Conservation (phyloP, 2,797 vertebrate genomes). For the Anguilla obscura region DNA sequence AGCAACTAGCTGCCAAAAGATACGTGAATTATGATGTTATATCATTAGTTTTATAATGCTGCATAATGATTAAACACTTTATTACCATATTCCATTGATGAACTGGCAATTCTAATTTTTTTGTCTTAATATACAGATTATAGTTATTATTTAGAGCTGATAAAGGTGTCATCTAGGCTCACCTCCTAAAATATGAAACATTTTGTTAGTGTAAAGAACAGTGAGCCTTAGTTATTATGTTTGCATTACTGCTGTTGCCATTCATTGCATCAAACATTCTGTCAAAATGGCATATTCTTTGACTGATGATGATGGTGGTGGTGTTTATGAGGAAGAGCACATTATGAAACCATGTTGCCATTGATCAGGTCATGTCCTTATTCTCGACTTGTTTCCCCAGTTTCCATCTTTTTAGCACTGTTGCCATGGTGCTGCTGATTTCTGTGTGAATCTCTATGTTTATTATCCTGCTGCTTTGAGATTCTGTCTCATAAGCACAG, state of each 20-base stretch:
- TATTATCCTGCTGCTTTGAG: slow-evolving; percentile 8
- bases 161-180: background rate
- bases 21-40: background rate
- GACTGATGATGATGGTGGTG: background rate
- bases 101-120: background rate
- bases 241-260: background rate
- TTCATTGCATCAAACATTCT: background rate
- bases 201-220: background rate
- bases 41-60: background rate
- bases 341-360: background rate
- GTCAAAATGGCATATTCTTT: background rate
- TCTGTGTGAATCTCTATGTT: slow-evolving; percentile 1
- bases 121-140: background rate
- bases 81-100: background rate
- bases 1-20: too few relatives aligned
- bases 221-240: background rate
- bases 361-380: background rate
- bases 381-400: background rate
- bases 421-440: slow-evolving; percentile 26
- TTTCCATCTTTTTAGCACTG: slow-evolving; percentile 9
- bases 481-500: background rate
- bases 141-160: background rate
- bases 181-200: background rate
- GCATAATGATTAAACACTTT: background rate
- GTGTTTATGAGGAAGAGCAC: background rate